These are phyloP conservation scores for Caenorhabditis briggsae DNA, from an alignment of 1,140 invertebrate species.

Conservation along the genomic window DNA sequence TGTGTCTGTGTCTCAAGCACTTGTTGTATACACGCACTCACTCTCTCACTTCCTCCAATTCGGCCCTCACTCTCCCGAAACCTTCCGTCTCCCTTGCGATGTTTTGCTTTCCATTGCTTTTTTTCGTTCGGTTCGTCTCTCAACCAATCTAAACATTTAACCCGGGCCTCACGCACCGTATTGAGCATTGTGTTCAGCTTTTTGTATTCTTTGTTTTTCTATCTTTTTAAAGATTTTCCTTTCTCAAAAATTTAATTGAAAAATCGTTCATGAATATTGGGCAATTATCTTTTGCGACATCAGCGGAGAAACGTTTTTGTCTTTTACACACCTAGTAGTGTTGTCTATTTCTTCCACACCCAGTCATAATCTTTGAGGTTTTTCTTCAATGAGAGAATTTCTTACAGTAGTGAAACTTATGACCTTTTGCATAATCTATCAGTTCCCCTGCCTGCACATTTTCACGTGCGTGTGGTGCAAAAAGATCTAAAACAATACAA, in stretches of 20 bases:
- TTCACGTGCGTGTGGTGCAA: background rate
- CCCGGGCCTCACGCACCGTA: slow-evolving; percentile 26
- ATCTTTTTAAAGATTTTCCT: background rate
- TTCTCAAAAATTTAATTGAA: too few relatives aligned
- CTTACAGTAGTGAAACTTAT: background rate
- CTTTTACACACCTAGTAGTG: too few relatives aligned
- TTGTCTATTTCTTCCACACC: too few relatives aligned
- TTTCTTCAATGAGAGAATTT: too few relatives aligned
- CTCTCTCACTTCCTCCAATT: background rate
- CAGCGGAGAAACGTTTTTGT: too few relatives aligned
- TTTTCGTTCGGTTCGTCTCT: background rate
- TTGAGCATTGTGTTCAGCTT: slow-evolving; percentile 21
- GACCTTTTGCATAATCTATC: background rate
- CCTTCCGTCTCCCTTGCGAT: slow-evolving; percentile 22
- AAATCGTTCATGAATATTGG: too few relatives aligned
- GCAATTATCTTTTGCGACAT: too few relatives aligned
- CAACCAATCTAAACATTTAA: slow-evolving; percentile 51
- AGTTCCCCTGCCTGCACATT: background rate
- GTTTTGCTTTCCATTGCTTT: slow-evolving; percentile 27
- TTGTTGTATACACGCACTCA: background rate
- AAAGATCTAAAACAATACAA: background rate
- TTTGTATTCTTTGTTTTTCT: slow-evolving; percentile 9
- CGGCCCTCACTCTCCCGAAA: slow-evolving; percentile 32
- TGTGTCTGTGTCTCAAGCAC: slow-evolving; percentile 31
- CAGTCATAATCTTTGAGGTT: too few relatives aligned